These are phyloP conservation scores for Melanotaenia trifasciata DNA, from an alignment of 2,797 vertebrate species.

Conservation along the genomic window DNA sequence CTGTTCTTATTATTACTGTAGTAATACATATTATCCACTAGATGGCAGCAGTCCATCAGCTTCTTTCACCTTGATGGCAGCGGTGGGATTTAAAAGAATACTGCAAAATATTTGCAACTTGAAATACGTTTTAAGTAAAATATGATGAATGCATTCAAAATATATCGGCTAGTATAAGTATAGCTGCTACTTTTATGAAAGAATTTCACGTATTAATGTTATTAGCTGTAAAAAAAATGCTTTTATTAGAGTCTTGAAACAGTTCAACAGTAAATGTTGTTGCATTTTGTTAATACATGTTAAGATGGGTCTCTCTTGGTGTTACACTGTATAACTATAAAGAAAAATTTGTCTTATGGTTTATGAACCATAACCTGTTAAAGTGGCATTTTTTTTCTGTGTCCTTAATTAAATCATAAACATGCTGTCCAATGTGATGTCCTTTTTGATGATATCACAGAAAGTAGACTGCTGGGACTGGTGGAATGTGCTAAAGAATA, in stretches of 20 bases:
- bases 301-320: neutral
- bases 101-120: neutral
- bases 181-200: too few species aligned
- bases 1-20: slow-evolving; percentile 27
- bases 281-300: neutral
- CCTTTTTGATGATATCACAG: slow-evolving; percentile 71
- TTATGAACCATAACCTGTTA: neutral
- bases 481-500: slow-evolving; percentile 82
- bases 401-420: slow-evolving; percentile 81
- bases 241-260: too few species aligned
- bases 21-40: slow-evolving; percentile 41
- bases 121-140: too few species aligned
- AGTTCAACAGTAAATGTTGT: too few species aligned
- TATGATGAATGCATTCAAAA: too few species aligned
- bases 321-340: neutral
- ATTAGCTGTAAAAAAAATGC: too few species aligned
- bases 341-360: neutral
- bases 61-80: neutral
- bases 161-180: too few species aligned
- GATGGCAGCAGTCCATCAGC: slow-evolving; percentile 51
- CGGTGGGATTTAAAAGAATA: neutral
- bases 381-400: neutral
- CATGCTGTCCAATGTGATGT: slow-evolving; percentile 90
- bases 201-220: too few species aligned
- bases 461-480: slow-evolving; percentile 91